Evolutionary conservation across 2,113 vertebrate species (phyloP), one percentile per base, ranked within the genome.

Genomic region (Ictalurus furcatus): DNA sequence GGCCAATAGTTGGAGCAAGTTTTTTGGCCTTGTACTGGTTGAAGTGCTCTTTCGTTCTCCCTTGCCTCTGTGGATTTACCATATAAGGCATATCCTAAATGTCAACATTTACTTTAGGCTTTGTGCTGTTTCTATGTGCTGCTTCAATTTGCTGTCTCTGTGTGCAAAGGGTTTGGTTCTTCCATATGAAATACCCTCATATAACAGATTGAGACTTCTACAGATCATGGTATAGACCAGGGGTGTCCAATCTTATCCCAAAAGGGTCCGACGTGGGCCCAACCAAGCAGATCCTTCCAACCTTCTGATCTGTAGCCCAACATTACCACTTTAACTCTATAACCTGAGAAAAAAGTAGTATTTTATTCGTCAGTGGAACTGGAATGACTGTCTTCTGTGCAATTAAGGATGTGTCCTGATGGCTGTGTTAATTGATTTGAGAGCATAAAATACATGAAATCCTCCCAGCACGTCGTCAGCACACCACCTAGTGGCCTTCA

Each of bases 401-500:
- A 58, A 19, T 58, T 19, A 4, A 16, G 56, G 17, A 14, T 58
- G 7, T 34, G 30, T 34, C 0, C 67, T 1, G n/a, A 30, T 71
- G 8, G 4, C 28, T n/a, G 52, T 80, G 25, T 25, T 63, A 63
- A 30, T 71, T 71, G 69, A 71, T 34, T 19, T 71, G 69, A 71
- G 30, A 17, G n/a, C 30, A 12, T 40, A 2, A 25, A 40, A 78
- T n/a, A 28, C 1, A n/a, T 67, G n/a, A 30, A 69, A 30, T 28
- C 71, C 34, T 65, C 23, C 25, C 6, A 65, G 30, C 52, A 85
- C 44, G 30, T 52, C 12, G 4, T 54, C 84, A 71, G 30, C 34
- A 76, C 85, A 44, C 85, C 85, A 69, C 54, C 69, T 76, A 86
- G 69, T 74, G 85, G 85, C 21, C 19, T n/a, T 30, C 2, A n/a